phyloP scores from a whole-genome alignment of 2,888 invertebrate genomes.

The Scaptodrosophila latifasciaeformis region DNA sequence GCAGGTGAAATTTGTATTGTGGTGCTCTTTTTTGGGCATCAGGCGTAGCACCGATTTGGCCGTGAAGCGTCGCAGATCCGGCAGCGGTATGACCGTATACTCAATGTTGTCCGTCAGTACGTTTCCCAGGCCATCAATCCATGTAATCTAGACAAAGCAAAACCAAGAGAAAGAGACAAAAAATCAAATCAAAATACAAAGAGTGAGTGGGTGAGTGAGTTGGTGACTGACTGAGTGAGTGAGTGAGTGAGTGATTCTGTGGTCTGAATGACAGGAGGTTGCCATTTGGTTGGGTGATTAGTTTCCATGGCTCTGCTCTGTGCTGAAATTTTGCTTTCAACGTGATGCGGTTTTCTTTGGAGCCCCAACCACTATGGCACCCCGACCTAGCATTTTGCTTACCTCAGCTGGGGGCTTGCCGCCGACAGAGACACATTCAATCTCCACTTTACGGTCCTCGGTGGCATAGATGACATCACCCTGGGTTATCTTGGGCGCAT shows the following conservation, averaged over 20 bases:
- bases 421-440: constrained; percentile 92
- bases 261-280: background rate
- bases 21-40: constrained; percentile 90
- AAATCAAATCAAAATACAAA: background rate
- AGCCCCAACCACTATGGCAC: background rate
- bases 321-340: constrained; percentile 32
- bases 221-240: background rate
- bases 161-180: constrained; percentile 41
- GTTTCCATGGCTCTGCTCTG: constrained; percentile 22
- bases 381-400: constrained; percentile 61
- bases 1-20: constrained; percentile 93
- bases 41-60: constrained; percentile 89
- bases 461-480: constrained; percentile 89
- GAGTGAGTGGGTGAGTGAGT: background rate
- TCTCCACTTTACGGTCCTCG: constrained; percentile 90
- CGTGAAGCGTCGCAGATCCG: constrained; percentile 88
- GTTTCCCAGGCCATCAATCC: constrained; percentile 92
- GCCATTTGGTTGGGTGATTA: constrained; percentile 38
- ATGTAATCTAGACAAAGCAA: constrained; percentile 94
- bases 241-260: constrained; percentile 1
- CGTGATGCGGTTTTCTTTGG: constrained; percentile 31
- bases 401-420: constrained; percentile 97
- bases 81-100: constrained; percentile 83
- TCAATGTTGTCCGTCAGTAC: constrained; percentile 88
- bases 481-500: constrained; percentile 90